These are phyloP conservation scores for Poeciliopsis retropinna DNA, from an alignment of 2,113 vertebrate species.

Conservation along the genomic window DNA sequence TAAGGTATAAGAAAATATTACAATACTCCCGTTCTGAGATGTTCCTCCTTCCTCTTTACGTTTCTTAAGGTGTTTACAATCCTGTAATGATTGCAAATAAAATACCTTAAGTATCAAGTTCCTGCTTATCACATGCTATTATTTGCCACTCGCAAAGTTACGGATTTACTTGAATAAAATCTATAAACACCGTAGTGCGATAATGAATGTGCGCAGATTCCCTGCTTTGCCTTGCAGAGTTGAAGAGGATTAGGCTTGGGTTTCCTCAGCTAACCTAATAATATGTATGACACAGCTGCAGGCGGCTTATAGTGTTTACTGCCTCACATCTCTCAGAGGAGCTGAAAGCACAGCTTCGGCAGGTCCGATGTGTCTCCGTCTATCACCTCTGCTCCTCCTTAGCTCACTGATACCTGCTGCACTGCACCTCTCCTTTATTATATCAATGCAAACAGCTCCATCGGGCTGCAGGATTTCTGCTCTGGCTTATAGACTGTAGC, in stretches of 20 bases:
- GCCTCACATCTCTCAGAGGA: slow-evolving; percentile 59
- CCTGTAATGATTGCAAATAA: slow-evolving; percentile 35
- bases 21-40: slow-evolving; percentile 38
- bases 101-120: slow-evolving; percentile 42
- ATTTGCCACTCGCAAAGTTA: slow-evolving; percentile 28
- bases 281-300: slow-evolving; percentile 68
- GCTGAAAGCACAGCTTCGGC: slow-evolving; percentile 34
- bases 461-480: slow-evolving; percentile 28
- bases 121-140: slow-evolving; percentile 8
- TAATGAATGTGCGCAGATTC: slow-evolving; percentile 40
- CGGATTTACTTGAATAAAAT: slow-evolving; percentile 47
- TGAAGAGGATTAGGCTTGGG: slow-evolving; percentile 68
- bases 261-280: slow-evolving; percentile 62
- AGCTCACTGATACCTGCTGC: slow-evolving; percentile 44
- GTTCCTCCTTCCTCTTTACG: slow-evolving; percentile 6
- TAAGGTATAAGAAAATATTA: slow-evolving; percentile 45
- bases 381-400: slow-evolving; percentile 56
- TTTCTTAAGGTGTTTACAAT: slow-evolving; percentile 20
- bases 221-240: slow-evolving; percentile 56
- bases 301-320: slow-evolving; percentile 67
- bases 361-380: slow-evolving; percentile 42
- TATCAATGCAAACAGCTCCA: neutral
- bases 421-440: slow-evolving; percentile 20
- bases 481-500: neutral
- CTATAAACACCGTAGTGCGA: slow-evolving; percentile 44